phyloP scores from a whole-genome alignment of 2,888 invertebrate species.

The Standfussiana lucernea region DNA sequence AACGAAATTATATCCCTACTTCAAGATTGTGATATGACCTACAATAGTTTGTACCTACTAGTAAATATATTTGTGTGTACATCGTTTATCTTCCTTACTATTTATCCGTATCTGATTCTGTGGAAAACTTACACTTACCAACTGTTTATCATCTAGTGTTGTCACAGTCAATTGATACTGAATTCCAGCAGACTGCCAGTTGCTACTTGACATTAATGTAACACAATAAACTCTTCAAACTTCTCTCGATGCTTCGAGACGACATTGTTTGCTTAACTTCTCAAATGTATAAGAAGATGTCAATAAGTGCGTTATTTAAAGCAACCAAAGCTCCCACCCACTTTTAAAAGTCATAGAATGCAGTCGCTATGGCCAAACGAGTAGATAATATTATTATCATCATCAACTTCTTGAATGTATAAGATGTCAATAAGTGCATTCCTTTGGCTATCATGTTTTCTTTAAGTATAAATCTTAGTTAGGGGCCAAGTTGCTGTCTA shows the following conservation, averaged over 20 bases:
- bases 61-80: slow-evolving; percentile 10
- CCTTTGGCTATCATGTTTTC: slow-evolving; percentile 15
- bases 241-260: neutral
- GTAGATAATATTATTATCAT: neutral
- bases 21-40: neutral
- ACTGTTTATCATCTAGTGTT: slow-evolving; percentile 30
- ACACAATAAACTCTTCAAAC: slow-evolving; percentile 33
- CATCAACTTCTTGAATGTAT: neutral
- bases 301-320: slow-evolving; percentile 17
- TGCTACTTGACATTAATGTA: slow-evolving; percentile 38
- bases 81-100: slow-evolving; percentile 16
- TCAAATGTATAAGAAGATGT: slow-evolving; percentile 10
- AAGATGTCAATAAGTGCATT: slow-evolving; percentile 17
- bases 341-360: neutral
- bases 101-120: slow-evolving; percentile 24
- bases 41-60: neutral
- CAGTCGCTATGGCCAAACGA: neutral
- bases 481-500: neutral
- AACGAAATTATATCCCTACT: slow-evolving; percentile 34
- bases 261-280: slow-evolving; percentile 29
- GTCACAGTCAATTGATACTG: slow-evolving; percentile 14
- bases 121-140: slow-evolving; percentile 30
- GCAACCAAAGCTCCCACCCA: neutral
- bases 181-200: slow-evolving; percentile 11
- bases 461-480: neutral